Base-by-base conservation (phyloP, 2,797 vertebrate species). In the Peromyscus aztecus region DNA sequence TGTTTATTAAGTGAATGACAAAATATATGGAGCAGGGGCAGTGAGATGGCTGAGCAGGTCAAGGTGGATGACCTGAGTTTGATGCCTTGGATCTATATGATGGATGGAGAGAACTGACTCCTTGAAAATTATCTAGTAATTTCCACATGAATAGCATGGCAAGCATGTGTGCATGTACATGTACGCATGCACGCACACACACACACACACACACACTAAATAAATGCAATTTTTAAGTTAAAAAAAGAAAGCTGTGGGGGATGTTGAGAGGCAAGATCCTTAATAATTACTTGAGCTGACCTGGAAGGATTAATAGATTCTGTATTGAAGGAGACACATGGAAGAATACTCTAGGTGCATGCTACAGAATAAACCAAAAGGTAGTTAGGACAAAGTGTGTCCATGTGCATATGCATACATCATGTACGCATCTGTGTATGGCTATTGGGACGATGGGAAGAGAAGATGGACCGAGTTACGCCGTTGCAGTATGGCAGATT, bases 381-480 rank as follows among this genome's bases (percentile, higher is more conserved):
- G 67, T 59, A 3, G 31, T 37, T n/a, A 76, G 14, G 14, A 43
- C 23, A n/a, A 29, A 2, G n/a, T 19, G 37, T 31, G 13, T 27
- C 17, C 40, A 14, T 31, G 2, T 3, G 27, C 5, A 6, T 11
- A 21, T 65, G 19, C 29, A 29, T 1, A 2, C 4, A 23, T 65
- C 14, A 34, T 31, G 40, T 37, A 37, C 11, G 0, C 8, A 7
- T 34, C 19, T 19, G 16, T n/a, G 59, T 57, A 4, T 46, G 78
- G 59, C 34, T 40, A 0, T 37, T 31, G 77, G 37, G 43, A 55
- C 10, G 34, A 31, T n/a, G 14, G 63, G 27, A 46, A 31, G 17
- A 40, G 19, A 11, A 19, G 4, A 76, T 27, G n/a, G 67, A 55
- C 52, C 61, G 40, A 31, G 49, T 37, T 29, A 49, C 24, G 27